These are phyloP conservation scores for Teleopsis dalmanni DNA, from an alignment of 1,140 invertebrate species.

Conservation along the genomic window DNA sequence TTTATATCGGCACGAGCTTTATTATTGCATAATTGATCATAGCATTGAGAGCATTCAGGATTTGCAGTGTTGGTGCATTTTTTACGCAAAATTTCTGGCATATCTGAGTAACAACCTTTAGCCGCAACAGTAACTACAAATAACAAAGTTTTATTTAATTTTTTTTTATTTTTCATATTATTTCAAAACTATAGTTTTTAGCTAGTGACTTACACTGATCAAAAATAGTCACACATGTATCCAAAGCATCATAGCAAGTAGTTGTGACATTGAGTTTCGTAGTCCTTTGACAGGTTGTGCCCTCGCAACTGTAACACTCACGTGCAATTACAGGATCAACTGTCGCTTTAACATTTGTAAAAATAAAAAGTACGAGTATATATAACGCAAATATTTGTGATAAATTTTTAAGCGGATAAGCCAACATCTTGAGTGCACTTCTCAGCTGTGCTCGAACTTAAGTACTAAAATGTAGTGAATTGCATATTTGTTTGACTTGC, in stretches of 20 bases:
- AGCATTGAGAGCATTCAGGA: conserved; percentile 27
- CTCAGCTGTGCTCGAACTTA: too few species aligned
- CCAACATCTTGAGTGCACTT: too few species aligned
- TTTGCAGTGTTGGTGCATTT: conserved; percentile 4
- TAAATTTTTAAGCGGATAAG: too few species aligned
- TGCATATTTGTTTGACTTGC: too few species aligned
- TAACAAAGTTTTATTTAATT: not conserved
- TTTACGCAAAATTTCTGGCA: conserved; percentile 13
- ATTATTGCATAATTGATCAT: conserved; percentile 29
- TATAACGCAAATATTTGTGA: too few species aligned
- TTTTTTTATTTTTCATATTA: not conserved
- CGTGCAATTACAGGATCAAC: conserved; percentile 7
- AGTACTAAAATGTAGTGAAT: too few species aligned
- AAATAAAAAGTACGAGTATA: not conserved
- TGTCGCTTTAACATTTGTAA: not conserved
- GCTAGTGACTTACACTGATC: conserved; percentile 24
- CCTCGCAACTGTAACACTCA: conserved; percentile 30
- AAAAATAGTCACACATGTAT: conserved; percentile 34
- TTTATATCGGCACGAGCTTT: conserved; percentile 27
- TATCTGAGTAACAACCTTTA: conserved; percentile 24
- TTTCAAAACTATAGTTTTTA: too few species aligned
- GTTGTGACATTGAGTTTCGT: conserved; percentile 18
- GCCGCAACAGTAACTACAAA: conserved; percentile 29
- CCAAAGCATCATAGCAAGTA: conserved; percentile 25
- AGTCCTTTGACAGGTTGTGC: conserved; percentile 30